These are phyloP conservation scores for Balaeniceps rex DNA, from an alignment of 2,113 vertebrate genomes.

Conservation along the genomic window DNA sequence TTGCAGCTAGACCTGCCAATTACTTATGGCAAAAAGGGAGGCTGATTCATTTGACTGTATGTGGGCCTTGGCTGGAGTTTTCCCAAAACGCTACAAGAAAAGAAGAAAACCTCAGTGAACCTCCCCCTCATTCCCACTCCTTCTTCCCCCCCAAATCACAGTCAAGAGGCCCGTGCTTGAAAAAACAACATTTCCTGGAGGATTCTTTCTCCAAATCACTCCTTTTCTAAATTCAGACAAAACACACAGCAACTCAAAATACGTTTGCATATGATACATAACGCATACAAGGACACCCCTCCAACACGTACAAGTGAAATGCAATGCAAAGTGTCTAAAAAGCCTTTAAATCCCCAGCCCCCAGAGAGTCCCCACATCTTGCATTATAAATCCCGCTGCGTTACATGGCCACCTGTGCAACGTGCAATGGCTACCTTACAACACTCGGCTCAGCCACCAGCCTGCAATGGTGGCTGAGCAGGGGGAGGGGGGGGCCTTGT, in stretches of 20 bases:
- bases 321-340: neutral
- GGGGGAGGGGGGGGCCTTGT: neutral
- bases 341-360: neutral
- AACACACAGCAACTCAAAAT: neutral
- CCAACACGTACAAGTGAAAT: neutral
- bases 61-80: constrained; percentile 56
- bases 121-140: constrained; percentile 50
- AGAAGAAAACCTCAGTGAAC: constrained; percentile 38
- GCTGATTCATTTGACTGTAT: constrained; percentile 46
- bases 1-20: constrained; percentile 58
- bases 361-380: neutral
- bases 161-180: neutral
- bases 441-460: neutral
- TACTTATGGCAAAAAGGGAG: constrained; percentile 16
- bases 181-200: constrained; percentile 26
- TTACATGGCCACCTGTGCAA: neutral
- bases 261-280: neutral
- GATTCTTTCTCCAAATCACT: neutral
- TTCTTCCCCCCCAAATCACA: neutral
- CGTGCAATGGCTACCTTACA: neutral
- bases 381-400: accelerated
- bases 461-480: neutral
- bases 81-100: constrained; percentile 19
- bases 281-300: neutral
- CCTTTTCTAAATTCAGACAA: constrained; percentile 41